A percentile compares a stretch with the other conserved stretches of the same genome.
Conservation (phyloP, 1,140 invertebrate genomes). For the Leptopilina clavipes region DNA sequence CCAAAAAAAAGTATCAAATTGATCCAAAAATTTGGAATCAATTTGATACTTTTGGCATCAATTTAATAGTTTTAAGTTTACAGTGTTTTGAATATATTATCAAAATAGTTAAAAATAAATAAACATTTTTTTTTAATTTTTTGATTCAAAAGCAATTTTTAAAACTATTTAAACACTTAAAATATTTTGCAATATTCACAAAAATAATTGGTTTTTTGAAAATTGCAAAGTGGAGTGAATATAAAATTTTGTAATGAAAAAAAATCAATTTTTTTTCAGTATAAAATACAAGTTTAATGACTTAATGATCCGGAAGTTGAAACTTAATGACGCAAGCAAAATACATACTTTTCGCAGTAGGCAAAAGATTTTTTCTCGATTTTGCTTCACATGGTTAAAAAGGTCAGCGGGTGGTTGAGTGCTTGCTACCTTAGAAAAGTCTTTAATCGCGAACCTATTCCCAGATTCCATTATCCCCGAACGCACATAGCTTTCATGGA, state of each 20-base stretch:
- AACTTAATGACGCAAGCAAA: neutral
- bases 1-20: no score
- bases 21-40: no score
- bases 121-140: no score
- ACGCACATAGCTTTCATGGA: slow-evolving; percentile 43
- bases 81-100: no score
- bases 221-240: no score
- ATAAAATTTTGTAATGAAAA: neutral
- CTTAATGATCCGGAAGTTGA: neutral
- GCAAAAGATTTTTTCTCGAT: slow-evolving; percentile 36
- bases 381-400: slow-evolving; percentile 29
- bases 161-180: no score
- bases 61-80: no score
- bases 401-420: slow-evolving; percentile 63
- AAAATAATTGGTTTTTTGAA: no score
- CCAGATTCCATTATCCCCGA: slow-evolving; percentile 43
- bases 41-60: no score
- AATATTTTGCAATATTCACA: no score
- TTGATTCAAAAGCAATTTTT: no score
- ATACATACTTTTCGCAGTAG: neutral
- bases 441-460: slow-evolving; percentile 52
- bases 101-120: no score
- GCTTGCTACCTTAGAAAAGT: slow-evolving; percentile 65
- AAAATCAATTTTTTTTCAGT: neutral
- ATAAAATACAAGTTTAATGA: slow-evolving; percentile 1